Evolutionary conservation across 2,113 vertebrate species (phyloP), one percentile per base, ranked within the genome.

Genomic region (Rhea pennata): DNA sequence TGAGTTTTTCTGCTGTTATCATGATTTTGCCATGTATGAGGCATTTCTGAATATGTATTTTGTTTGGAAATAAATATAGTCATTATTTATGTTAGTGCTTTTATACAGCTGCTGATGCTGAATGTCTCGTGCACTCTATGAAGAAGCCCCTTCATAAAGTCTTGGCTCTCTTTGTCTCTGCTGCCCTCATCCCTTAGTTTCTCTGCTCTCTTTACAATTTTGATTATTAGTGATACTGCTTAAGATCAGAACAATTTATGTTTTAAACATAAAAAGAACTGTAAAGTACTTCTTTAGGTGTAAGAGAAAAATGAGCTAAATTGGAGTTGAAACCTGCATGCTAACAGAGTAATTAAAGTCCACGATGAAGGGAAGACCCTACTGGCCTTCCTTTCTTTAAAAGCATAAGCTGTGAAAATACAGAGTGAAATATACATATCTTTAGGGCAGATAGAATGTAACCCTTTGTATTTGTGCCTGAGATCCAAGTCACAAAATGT

Each of bases 371-470:
- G 26, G 23, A 40, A 39, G 39, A 42, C 39, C 39, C 11, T 66
- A 40, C 31, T 89, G 75, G 26, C 46, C 19, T 91, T 75, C 10
- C 76, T 44, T 26, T 46, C 12, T 27, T 85, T 46, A 66, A 83
- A 59, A 93, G 67, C 29, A 46, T 13, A 46, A 59, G 42, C 36
- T 89, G 27, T 84, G 53, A 44, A 58, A 90, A 54, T 12, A 42
- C 44, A 4, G 12, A 6, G 42, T 42, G 16, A 81, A 69, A 66
- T 0, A 0, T n/a, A 39, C 2, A 0, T 40, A 10, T 39, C 48
- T 79, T 71, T 44, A 36, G 21, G 54, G 40, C 31, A 53, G 39
- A 8, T 77, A 6, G 31, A 21, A 31, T 48, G 1, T 6, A 64
- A n/a, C 3, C 22, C 39, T 48, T 64, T 36, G 13, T 46, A n/a